Conservation (phyloP, 2,797 vertebrate genomes). For the Coreius guichenoti region DNA sequence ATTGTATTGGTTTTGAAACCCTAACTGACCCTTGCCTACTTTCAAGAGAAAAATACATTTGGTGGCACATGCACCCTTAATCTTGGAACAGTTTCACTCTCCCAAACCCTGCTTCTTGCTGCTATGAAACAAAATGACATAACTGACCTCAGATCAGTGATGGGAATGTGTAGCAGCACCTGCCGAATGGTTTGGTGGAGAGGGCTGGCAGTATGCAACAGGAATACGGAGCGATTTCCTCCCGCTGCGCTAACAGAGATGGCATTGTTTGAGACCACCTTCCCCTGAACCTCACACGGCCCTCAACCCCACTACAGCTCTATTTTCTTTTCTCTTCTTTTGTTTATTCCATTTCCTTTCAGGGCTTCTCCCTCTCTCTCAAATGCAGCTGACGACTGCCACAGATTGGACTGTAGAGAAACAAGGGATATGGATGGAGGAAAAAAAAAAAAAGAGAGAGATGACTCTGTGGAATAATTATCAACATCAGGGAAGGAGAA, state of each 20-base stretch:
- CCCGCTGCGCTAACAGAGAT: constrained; percentile 68
- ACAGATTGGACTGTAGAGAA: neutral
- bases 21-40: neutral
- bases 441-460: neutral
- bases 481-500: too few relatives aligned
- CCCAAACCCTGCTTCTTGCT: neutral
- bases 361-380: neutral
- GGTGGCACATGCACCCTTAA: neutral
- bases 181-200: constrained; percentile 3
- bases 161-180: constrained; percentile 1
- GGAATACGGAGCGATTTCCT: constrained; percentile 73
- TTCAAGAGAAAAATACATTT: neutral
- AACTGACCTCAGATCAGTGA: constrained; percentile 1
- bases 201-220: constrained; percentile 63
- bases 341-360: constrained; percentile 66
- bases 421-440: neutral
- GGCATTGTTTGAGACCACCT: constrained; percentile 69
- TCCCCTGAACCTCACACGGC: constrained; percentile 62
- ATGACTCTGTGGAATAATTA: neutral
- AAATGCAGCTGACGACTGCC: neutral
- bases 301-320: constrained; percentile 64
- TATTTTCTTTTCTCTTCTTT: constrained; percentile 71
- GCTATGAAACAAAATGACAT: neutral
- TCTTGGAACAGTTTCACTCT: neutral
- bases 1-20: neutral